A percentile compares a stretch with the other conserved stretches of the same genome.
These are phyloP conservation scores for Luehdorfia chinensis DNA, from an alignment of 1,140 invertebrate species.

Conservation along the genomic window DNA sequence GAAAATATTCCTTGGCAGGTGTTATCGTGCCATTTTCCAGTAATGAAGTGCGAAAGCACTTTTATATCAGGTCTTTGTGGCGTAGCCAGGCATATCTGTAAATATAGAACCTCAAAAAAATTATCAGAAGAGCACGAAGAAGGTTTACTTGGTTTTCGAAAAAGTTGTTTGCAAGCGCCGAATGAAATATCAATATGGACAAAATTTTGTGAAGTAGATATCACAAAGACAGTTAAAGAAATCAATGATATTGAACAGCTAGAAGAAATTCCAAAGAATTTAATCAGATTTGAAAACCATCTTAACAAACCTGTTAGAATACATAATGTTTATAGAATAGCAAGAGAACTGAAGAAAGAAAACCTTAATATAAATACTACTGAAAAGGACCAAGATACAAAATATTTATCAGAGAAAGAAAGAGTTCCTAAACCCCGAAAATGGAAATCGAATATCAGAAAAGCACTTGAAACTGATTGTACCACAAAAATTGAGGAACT, in stretches of 20 bases:
- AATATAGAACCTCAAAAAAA: slow-evolving; percentile 38
- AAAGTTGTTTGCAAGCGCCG: slow-evolving; percentile 87
- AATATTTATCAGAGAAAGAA: slow-evolving; percentile 20
- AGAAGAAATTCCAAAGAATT: slow-evolving; percentile 57
- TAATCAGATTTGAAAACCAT: slow-evolving; percentile 90
- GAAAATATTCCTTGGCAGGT: slow-evolving; percentile 55
- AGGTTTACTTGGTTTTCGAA: slow-evolving; percentile 85
- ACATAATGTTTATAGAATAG: slow-evolving; percentile 92
- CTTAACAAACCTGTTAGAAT: slow-evolving; percentile 89
- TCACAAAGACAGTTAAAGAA: slow-evolving; percentile 78
- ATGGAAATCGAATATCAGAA: slow-evolving; percentile 65
- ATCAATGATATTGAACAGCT: slow-evolving; percentile 27
- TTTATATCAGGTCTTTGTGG: slow-evolving; percentile 84
- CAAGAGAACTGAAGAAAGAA: slow-evolving; percentile 78
- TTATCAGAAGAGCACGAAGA: slow-evolving; percentile 61
- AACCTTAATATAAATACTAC: slow-evolving; percentile 32
- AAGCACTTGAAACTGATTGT: slow-evolving; percentile 48
- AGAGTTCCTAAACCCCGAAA: slow-evolving; percentile 64
- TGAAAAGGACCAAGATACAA: slow-evolving; percentile 27
- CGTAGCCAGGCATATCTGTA: slow-evolving; percentile 82
- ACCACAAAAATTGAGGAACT: slow-evolving; percentile 75
- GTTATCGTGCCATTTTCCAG: slow-evolving; percentile 78
- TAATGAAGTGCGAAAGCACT: slow-evolving; percentile 78
- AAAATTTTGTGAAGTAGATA: slow-evolving; percentile 93
- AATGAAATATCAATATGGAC: slow-evolving; percentile 94